Percentiles rank a stretch among this genome's conserved stretches.
Conservation (phyloP, 2,113 vertebrate species). For the Argyrosomus japonicus region DNA sequence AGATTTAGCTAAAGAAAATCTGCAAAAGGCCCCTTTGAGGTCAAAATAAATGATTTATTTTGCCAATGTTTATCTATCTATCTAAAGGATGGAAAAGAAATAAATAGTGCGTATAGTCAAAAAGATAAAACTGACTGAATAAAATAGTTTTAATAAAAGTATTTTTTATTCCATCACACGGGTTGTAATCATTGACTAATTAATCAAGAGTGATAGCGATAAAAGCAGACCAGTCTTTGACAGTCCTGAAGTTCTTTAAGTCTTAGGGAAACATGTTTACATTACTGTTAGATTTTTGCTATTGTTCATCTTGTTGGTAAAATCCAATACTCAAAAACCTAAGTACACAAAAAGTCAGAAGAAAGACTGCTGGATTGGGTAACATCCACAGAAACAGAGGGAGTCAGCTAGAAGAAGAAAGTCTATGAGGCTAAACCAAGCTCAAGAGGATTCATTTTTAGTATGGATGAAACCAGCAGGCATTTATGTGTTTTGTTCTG, state of each 20-base stretch:
- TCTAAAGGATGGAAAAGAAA: neutral
- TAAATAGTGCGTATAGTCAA: neutral
- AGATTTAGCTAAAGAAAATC: conserved; percentile 10
- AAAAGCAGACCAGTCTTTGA: neutral
- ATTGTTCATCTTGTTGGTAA: neutral
- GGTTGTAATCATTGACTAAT: neutral
- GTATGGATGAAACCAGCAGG: conserved; percentile 57
- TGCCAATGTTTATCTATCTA: neutral
- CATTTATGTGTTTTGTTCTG: conserved; percentile 71
- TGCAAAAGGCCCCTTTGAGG: neutral
- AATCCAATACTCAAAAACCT: conserved; percentile 5
- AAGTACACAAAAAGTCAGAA: conserved; percentile 25
- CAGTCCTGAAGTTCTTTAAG: neutral
- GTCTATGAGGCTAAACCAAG: conserved; percentile 45
- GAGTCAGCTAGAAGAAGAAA: conserved; percentile 28
- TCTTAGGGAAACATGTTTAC: neutral
- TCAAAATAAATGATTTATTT: conserved; percentile 18
- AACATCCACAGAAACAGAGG: conserved; percentile 47
- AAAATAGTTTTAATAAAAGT: neutral
- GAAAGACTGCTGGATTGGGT: conserved; percentile 23
- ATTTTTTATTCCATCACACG: neutral
- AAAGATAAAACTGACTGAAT: neutral
- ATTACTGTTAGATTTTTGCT: neutral
- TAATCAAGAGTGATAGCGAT: neutral
- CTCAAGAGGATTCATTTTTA: conserved; percentile 62